A percentile compares a stretch with the other conserved stretches of the same genome.
These are phyloP conservation scores for Orchestes rusci DNA, from an alignment of 2,888 invertebrate genomes.

Conservation along the genomic window DNA sequence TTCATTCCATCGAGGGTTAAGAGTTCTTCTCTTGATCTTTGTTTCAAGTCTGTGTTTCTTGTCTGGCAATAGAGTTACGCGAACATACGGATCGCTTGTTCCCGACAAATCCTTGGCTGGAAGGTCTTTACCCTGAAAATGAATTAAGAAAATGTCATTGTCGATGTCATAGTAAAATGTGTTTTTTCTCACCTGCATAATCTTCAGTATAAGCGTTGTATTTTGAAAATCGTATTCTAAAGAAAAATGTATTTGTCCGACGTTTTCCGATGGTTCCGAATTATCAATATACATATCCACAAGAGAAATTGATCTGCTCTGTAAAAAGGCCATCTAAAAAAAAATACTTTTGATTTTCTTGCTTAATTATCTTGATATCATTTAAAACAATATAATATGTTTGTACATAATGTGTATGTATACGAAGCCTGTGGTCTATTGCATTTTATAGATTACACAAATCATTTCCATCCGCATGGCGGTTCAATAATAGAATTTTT, in stretches of 20 bases:
- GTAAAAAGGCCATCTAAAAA: constrained; percentile 64
- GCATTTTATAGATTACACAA: too few relatives aligned
- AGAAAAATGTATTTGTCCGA: constrained; percentile 90
- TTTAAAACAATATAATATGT: too few relatives aligned
- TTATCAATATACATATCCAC: constrained; percentile 95
- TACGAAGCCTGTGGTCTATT: too few relatives aligned
- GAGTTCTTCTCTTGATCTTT: constrained; percentile 82
- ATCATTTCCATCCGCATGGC: too few relatives aligned
- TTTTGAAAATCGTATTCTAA: constrained; percentile 92
- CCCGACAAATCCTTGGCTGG: constrained; percentile 90
- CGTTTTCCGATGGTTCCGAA: constrained; percentile 87
- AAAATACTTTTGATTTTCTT: too few relatives aligned
- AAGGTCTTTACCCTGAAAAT: constrained; percentile 82
- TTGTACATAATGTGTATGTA: too few relatives aligned
- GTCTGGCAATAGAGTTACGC: constrained; percentile 82
- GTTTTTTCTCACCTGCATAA: constrained; percentile 79
- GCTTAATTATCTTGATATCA: too few relatives aligned
- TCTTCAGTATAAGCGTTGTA: constrained; percentile 82
- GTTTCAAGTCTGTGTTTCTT: constrained; percentile 89
- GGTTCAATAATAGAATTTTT: background rate
- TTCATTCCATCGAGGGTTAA: constrained; percentile 91
- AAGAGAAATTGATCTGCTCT: constrained; percentile 84
- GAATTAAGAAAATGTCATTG: too few relatives aligned
- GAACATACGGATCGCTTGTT: constrained; percentile 86
- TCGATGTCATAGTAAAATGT: too few relatives aligned